Base-by-base conservation (phyloP, 2,888 invertebrate genomes). In the Diarsia mendica region DNA sequence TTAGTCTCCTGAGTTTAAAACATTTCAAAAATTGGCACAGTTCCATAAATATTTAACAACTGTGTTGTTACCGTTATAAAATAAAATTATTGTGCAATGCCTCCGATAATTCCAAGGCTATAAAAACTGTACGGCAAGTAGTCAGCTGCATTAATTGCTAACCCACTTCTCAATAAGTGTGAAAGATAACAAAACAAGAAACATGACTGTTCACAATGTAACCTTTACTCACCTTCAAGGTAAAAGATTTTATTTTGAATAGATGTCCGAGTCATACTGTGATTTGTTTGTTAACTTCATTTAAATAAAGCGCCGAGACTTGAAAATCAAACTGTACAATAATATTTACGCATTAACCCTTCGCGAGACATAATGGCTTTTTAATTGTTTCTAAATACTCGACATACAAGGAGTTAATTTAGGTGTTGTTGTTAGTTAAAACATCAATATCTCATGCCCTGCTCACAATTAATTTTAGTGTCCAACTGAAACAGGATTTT, bases 21-120 rank as follows among this genome's bases (percentile, higher is more conserved):
- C 10, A 51, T 48, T 63, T 53, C 4, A 58, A 63, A 63, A 33
- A 67, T 83, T 86, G 85, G 85, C 77, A 28, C 20, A 6, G 28
- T 65, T 84, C 87, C 85, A 85, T 39, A 74, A 64, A 78, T 72
- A 51, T n/a, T 67, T 71, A 33, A 58, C 67, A 61, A 79, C 20
- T 39, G 33, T 9, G 55, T 69, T 79, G 67, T 61, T 63, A 66
- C 48, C 2, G 0, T 51, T n/a, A 72, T 58, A 65, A 46, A 69
- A 72, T 69, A 55, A 58, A 71, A 66, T 33, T 11, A 72, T 81
- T 79, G 60, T 68, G 72, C 55, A 66, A 72, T 53, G 23, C 46
- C n/a, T 53, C 39, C 23, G 5, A 55, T 61, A 61, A 18, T 23
- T 49, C 44, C 39, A 73, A 73, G 8, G 49, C 23, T 46, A 20